Base-by-base conservation (phyloP, 2,888 invertebrate genomes). In the Eristalis tenax region DNA sequence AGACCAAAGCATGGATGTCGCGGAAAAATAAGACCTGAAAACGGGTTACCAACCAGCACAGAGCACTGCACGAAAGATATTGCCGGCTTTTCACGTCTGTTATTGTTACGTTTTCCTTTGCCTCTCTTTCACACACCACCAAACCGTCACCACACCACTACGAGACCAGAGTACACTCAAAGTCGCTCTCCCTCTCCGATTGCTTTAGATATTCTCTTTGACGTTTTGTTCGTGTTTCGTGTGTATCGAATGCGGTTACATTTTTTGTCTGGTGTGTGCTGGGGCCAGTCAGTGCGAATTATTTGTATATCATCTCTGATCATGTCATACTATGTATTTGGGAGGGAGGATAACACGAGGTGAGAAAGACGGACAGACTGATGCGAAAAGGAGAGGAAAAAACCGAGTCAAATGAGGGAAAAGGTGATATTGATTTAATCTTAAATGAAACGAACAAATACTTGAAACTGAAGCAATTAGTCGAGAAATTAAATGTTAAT, bases 21-120 rank as follows among this genome's bases (percentile, higher is more conserved):
- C 26, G n/a, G 66, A 3, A 43, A n/a, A 23, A 63, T 57, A 26
- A 18, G 32, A 23, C 50, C 32, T 11, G 6, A 32, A 5, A 56
- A 59, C n/a, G n/a, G 15, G 43, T n/a, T 13, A 57, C 32, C 23
- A 74, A 74, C 40, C 74, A n/a, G 40, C 50, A 73, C 70, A 59
- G 43, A 50, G 68, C 73, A 68, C 73, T 64, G 11, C 68, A 38
- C 50, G 23, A 70, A 74, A 68, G 38, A 80, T 75, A 75, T 75
- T 66, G 83, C 83, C 83, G 83, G 83, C 83, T 84, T 84, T 83
- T 84, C 74, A 64, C 64, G 70, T 80, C 83, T 79, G 83, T 84
- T 84, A 74, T 84, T 84, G 75, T 80, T 69, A 61, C 79, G 66
- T 59, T 84, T 79, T 57, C 74, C 80, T 80, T 35, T 64, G 11